These are phyloP conservation scores for Tachycineta bicolor DNA, from an alignment of 2,113 vertebrate genomes.

Conservation along the genomic window DNA sequence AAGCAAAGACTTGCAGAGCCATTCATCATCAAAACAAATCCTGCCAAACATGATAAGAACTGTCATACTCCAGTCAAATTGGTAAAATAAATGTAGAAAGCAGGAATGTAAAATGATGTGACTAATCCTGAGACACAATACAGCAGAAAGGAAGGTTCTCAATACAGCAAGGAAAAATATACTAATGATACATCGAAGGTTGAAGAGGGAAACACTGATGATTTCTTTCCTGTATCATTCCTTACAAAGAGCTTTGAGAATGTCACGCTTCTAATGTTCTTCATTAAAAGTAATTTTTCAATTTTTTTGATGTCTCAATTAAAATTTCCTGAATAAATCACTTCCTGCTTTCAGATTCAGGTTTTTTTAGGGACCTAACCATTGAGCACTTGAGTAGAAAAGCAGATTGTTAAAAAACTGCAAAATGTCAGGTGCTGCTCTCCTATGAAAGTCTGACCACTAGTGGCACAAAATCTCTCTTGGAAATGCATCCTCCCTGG, in stretches of 20 bases:
- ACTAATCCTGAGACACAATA: slow-evolving; percentile 42
- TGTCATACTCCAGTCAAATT: slow-evolving; percentile 62
- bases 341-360: not conserved
- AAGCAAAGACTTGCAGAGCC: slow-evolving; percentile 59
- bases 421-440: not conserved
- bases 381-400: not conserved
- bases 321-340: not conserved
- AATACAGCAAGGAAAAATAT: not conserved
- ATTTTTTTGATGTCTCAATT: not conserved
- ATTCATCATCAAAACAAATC: slow-evolving; percentile 62
- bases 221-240: not conserved
- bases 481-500: not conserved
- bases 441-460: not conserved
- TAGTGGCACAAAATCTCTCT: not conserved
- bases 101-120: slow-evolving; percentile 35
- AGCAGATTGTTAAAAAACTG: not conserved
- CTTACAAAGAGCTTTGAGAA: not conserved
- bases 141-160: not conserved
- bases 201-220: not conserved
- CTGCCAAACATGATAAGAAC: slow-evolving; percentile 48
- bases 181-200: not conserved
- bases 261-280: not conserved
- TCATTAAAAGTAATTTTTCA: not conserved
- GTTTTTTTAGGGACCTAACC: not conserved
- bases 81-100: slow-evolving; percentile 39